Base-by-base conservation (phyloP, 2,797 vertebrate genomes). In the Euphonia xanthogaster region DNA sequence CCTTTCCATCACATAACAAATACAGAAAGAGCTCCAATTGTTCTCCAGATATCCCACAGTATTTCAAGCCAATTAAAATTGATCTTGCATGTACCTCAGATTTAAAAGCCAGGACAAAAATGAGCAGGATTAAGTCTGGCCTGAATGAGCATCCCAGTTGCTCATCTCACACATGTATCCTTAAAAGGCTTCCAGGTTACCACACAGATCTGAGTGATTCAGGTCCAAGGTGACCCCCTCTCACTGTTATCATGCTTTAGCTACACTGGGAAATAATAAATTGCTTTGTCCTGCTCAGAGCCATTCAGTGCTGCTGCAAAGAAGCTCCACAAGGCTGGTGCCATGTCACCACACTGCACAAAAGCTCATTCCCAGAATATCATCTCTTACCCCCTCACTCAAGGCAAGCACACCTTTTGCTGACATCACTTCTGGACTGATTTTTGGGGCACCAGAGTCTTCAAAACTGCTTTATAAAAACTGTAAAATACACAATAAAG, bases 11-110 rank as follows among this genome's bases (percentile, higher is more conserved):
- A 27, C 21, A 17, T 76, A 85, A 73, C 44, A 62, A 91, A 75
- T 45, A 47, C 9, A 5, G 22, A 14, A 93, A 73, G 63, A 82
- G 14, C 48, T 77, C 63, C 42, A 58, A 1, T 81, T 4, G 12
- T 75, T 78, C 77, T 78, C 44, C 84, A 86, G 78, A 67, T 85
- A 92, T 40, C 88, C 77, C 74, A 71, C 71, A 65, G 92, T 60
- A 95, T 85, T 90, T 65, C 58, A 77, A 88, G 88, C 90, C 79
- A 94, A 90, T 95, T 97, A 96, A 95, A 95, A 63, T 78, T 65
- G 39, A n/a, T 67, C 62, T 88, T 91, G 42, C 30, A 2, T 11
- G 13, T 73, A 58, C 44, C 44, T 54, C 37, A 53, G 71, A 51
- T 76, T 90, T 87, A 60, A 91, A 85, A 93, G 61, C 48, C 51